phyloP scores from a whole-genome alignment of 2,797 vertebrate species.

The Lophius americanus region DNA sequence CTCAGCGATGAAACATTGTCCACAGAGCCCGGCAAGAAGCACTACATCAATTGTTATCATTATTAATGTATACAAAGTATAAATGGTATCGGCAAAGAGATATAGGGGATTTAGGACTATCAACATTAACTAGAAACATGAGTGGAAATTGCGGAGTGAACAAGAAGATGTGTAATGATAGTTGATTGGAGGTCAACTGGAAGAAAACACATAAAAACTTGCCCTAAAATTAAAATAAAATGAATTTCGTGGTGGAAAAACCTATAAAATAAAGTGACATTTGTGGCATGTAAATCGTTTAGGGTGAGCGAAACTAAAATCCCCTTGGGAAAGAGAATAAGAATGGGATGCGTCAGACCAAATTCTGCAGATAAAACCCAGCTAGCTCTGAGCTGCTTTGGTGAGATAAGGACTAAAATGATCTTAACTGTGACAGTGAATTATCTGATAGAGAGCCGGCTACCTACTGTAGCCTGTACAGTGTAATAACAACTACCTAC shows the following conservation, averaged over 20 bases:
- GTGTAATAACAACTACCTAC: constrained; percentile 41
- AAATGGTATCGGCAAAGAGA: constrained; percentile 44
- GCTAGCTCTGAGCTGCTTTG: constrained; percentile 25
- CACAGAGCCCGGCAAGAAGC: constrained; percentile 26
- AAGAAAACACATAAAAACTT: constrained; percentile 34
- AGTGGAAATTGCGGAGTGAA: constrained; percentile 59
- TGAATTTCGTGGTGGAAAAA: constrained; percentile 23
- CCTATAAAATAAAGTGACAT: constrained; percentile 21
- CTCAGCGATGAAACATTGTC: constrained; percentile 54
- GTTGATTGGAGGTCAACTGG: constrained; percentile 45
- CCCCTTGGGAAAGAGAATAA: constrained; percentile 21
- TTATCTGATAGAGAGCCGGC: constrained; percentile 30
- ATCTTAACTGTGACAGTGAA: constrained; percentile 45
- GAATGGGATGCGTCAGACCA: constrained; percentile 38
- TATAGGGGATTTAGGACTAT: constrained; percentile 39
- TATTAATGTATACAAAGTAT: constrained; percentile 41
- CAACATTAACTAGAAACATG: constrained; percentile 53
- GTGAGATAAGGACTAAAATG: constrained; percentile 44
- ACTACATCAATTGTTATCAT: constrained; percentile 61
- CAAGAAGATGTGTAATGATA: constrained; percentile 51
- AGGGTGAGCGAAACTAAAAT: constrained; percentile 12
- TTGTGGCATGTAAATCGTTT: constrained; percentile 30
- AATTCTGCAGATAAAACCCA: constrained; percentile 35
- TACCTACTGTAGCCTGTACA: constrained; percentile 27
- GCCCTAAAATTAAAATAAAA: constrained; percentile 36